A percentile compares a stretch with the other conserved stretches of the same genome.
Evolutionary conservation across 2,113 vertebrate species (phyloP).

Genomic region (Corapipo altera): DNA sequence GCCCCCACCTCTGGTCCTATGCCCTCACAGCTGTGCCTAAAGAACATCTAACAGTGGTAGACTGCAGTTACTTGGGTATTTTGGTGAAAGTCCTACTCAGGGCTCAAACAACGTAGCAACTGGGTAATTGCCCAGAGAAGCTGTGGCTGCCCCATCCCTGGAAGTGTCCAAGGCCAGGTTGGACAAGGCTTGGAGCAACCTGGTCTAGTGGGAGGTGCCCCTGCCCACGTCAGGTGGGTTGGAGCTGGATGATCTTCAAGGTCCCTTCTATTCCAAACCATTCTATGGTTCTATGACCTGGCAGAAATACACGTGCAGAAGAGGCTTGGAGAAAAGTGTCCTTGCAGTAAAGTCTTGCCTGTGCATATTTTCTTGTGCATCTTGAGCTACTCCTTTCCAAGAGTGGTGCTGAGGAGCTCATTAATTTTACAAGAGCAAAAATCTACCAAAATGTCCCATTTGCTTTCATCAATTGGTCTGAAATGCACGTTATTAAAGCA

Average conservation of each 20-base stretch:
- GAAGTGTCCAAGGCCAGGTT: neutral
- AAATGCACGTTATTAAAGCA: slow-evolving; percentile 35
- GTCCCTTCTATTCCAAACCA: neutral
- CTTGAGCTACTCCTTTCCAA: slow-evolving; percentile 36
- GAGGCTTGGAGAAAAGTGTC: neutral
- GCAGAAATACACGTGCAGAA: neutral
- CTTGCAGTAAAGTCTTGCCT: neutral
- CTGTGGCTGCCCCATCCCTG: neutral
- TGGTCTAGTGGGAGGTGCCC: neutral
- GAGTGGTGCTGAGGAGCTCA: neutral
- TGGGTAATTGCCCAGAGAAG: neutral
- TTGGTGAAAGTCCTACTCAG: neutral
- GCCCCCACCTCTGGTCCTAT: neutral
- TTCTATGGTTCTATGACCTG: neutral
- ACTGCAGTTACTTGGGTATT: neutral
- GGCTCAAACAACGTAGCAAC: neutral
- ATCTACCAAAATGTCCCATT: slow-evolving; percentile 34
- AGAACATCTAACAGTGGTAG: neutral
- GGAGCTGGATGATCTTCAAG: neutral
- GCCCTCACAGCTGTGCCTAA: accelerated
- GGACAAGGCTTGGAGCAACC: neutral
- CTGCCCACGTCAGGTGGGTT: neutral
- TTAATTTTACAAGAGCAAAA: slow-evolving; percentile 49
- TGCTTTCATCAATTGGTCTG: slow-evolving; percentile 42
- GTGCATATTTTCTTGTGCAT: neutral